Base-by-base conservation (phyloP, 2,113 vertebrate species). In the Corythaeola cristata region DNA sequence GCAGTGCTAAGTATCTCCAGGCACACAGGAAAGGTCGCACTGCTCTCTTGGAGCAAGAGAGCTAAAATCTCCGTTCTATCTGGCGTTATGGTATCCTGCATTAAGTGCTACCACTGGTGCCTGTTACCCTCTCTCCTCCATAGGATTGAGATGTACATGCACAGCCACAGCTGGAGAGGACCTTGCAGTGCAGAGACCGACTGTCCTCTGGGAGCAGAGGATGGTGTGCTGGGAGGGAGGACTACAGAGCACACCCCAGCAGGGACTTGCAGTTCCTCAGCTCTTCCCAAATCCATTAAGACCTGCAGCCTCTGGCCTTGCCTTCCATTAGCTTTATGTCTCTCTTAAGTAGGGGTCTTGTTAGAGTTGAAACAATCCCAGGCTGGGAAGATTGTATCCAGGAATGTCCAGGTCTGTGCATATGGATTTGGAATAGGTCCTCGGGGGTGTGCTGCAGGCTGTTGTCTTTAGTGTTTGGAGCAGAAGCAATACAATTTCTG, bases 401-500 rank as follows among this genome's bases (percentile, higher is more conserved):
- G 58, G 83, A 77, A 52, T 58, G 39, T 64, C 76, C 68, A 8
- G 41, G 39, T 67, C n/a, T 71, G 8, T 63, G 37, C 63, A 59
- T 33, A 11, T 79, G 80, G 88, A 63, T 91, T 89, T 84, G 80
- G 88, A 94, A 35, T 22, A n/a, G 30, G 19, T 86, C 58, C 76
- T 83, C 62, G 49, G n/a, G 79, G 90, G 67, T 81, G 33, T 62
- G 64, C 80, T 68, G 83, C 71, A 74, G 85, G 52, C 72, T 68
- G 52, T 81, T 11, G 1, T 59, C 52, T 95, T 79, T 85, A 71
- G 56, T n/a, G 72, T 94, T 56, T 78, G 80, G 62, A 94, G 84
- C 69, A 75, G 56, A 86, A 96, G 72, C 80, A 75, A 76, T 72
- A 41, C 76, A 64, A 33, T 87, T 93, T 81, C 76, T 94, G 69